phyloP scores from a whole-genome alignment of 1,140 invertebrate genomes.

The Frieseomelitta varia region DNA sequence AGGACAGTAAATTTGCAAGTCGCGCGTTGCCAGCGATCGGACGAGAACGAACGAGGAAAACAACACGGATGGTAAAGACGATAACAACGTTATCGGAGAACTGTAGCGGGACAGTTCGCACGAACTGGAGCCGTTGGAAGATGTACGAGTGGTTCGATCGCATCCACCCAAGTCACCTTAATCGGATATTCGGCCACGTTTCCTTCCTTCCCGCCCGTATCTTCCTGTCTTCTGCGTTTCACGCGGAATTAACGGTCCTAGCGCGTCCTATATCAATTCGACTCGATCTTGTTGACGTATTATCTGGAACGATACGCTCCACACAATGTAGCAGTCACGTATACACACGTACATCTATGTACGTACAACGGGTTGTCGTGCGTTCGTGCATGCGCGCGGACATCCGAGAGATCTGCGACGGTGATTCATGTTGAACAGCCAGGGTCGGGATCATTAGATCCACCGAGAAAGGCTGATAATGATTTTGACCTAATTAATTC shows the following conservation, averaged over 20 bases:
- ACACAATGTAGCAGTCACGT: neutral
- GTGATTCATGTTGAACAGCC: constrained; percentile 65
- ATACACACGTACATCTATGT: too few species aligned
- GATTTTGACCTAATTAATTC: constrained; percentile 67
- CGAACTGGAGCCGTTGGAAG: neutral
- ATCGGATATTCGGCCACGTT: constrained; percentile 2
- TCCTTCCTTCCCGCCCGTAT: constrained; percentile 3
- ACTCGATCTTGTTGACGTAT: constrained; percentile 46
- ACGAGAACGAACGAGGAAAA: neutral
- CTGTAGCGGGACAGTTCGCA: neutral
- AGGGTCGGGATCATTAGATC: constrained; percentile 64
- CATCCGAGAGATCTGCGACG: constrained; percentile 41
- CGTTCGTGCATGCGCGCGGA: constrained; percentile 4
- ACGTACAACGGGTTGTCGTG: too few species aligned
- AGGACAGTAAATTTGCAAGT: neutral
- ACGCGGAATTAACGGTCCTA: constrained; percentile 20
- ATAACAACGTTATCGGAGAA: constrained; percentile 7
- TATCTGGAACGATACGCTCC: constrained; percentile 28
- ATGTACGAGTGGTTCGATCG: constrained; percentile 26
- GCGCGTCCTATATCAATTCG: constrained; percentile 31
- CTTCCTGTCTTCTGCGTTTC: neutral
- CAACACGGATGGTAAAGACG: constrained; percentile 7
- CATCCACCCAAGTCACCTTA: constrained; percentile 12
- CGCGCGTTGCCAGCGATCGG: too few species aligned
- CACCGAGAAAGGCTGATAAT: constrained; percentile 57